phyloP scores from a whole-genome alignment of 92 coral and sea anemone genomes.

The Virgularia gustaviana region DNA sequence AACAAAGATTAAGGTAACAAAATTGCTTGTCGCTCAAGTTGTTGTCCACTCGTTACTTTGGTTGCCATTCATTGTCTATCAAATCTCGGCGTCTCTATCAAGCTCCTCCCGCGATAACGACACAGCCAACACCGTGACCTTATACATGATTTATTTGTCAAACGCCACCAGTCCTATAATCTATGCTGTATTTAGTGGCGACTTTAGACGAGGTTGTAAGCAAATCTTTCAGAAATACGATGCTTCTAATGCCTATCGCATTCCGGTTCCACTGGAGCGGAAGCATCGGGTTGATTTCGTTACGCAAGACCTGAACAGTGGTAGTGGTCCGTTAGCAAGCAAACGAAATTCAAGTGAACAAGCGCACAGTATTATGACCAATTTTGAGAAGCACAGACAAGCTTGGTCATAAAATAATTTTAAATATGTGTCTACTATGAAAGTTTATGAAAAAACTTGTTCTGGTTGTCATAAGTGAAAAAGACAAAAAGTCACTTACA shows the following conservation, averaged over 20 bases:
- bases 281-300: slow-evolving; percentile 64
- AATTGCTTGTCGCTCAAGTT: slow-evolving; percentile 80
- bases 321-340: background rate
- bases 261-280: slow-evolving; percentile 67
- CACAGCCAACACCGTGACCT: slow-evolving; percentile 43
- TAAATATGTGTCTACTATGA: background rate
- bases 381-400: background rate
- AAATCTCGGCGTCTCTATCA: slow-evolving; percentile 41
- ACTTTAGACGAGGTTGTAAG: slow-evolving; percentile 91
- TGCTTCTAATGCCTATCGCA: slow-evolving; percentile 81
- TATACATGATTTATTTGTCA: slow-evolving; percentile 62
- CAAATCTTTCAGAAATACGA: slow-evolving; percentile 84
- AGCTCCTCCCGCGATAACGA: slow-evolving; percentile 3
- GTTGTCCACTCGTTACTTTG: slow-evolving; percentile 62
- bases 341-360: background rate
- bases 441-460: too few relatives aligned
- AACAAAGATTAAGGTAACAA: slow-evolving; percentile 78
- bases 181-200: slow-evolving; percentile 78
- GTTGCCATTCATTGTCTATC: slow-evolving; percentile 64
- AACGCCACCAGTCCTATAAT: slow-evolving; percentile 65
- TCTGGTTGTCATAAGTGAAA: too few relatives aligned
- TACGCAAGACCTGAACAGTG: background rate
- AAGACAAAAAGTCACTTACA: too few relatives aligned
- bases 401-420: background rate
- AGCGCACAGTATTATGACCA: background rate